phyloP scores from a whole-genome alignment of 2,888 invertebrate species.

The Machimus rusticus region DNA sequence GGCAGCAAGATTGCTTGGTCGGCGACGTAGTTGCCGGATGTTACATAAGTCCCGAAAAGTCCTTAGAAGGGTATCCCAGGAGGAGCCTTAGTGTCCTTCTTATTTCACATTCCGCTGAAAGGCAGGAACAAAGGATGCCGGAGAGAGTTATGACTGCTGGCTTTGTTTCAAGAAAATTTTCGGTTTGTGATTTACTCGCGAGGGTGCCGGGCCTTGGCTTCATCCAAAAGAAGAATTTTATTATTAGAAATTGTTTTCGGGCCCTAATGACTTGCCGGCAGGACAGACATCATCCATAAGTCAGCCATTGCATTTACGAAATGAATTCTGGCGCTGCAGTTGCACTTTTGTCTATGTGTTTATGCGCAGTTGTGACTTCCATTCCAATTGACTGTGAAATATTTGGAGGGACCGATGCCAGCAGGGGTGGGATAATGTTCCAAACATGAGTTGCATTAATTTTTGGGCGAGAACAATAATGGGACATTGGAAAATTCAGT shows the following conservation, averaged over 20 bases:
- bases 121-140: background rate
- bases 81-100: background rate
- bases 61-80: background rate
- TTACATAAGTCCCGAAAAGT: background rate
- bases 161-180: constrained; percentile 29
- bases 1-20: background rate
- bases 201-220: background rate
- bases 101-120: background rate
- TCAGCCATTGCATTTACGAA: constrained; percentile 11
- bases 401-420: background rate
- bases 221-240: background rate
- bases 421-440: background rate
- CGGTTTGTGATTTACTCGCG: constrained; percentile 22
- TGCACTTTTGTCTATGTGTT: background rate
- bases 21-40: background rate
- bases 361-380: background rate
- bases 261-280: constrained; percentile 19
- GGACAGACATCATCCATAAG: background rate
- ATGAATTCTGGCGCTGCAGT: background rate
- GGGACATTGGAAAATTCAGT: background rate
- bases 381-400: background rate
- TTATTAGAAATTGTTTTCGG: constrained; percentile 31
- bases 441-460: background rate
- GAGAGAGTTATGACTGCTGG: background rate
- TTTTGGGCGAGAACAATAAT: background rate